phyloP scores from a whole-genome alignment of 53 echinoderm and acorn worm species.

The Holothuria leucospilota region DNA sequence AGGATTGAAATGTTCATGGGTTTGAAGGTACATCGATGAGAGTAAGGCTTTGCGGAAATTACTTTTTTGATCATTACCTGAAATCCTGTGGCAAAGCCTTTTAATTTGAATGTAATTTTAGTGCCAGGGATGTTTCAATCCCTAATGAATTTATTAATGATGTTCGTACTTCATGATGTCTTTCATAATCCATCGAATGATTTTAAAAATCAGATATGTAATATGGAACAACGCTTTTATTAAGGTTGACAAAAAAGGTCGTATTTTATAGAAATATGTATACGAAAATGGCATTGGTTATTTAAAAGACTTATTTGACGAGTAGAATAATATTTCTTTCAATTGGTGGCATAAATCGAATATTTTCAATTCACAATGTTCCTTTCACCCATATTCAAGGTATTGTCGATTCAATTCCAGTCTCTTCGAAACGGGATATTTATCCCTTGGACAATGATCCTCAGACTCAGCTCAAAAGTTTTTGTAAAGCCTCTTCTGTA shows the following conservation, averaged over 20 bases:
- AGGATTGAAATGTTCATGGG: neutral
- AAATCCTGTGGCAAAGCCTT: neutral
- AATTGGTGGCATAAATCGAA: too few relatives aligned
- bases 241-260: neutral
- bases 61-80: neutral
- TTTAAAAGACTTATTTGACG: neutral
- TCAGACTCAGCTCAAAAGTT: too few relatives aligned
- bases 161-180: neutral
- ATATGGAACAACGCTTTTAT: slow-evolving; percentile 2
- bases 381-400: too few relatives aligned
- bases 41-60: neutral
- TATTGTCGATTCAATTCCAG: too few relatives aligned
- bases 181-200: neutral
- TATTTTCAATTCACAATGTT: too few relatives aligned
- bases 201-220: neutral
- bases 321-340: too few relatives aligned
- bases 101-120: neutral
- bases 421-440: too few relatives aligned
- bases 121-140: neutral
- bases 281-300: neutral
- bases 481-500: too few relatives aligned
- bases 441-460: too few relatives aligned
- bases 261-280: neutral
- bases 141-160: slow-evolving; percentile 3
- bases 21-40: neutral